Conservation (phyloP, 2,797 vertebrate genomes). For the Gymnothorax reevesii region DNA sequence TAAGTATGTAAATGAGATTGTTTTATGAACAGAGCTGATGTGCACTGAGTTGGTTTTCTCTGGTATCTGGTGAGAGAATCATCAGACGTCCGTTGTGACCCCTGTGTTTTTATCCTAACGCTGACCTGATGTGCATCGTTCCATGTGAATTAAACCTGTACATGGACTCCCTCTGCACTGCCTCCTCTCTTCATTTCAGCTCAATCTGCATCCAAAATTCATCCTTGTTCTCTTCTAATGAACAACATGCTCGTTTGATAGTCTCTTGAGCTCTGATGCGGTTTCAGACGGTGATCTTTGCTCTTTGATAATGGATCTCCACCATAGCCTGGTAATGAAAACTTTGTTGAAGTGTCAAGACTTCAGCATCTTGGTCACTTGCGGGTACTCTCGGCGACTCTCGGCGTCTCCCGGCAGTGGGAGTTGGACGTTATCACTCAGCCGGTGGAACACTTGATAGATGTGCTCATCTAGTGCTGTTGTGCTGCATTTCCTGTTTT, state of each 20-base stretch:
- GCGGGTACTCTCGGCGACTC: neutral
- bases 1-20: slow-evolving; percentile 67
- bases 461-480: neutral
- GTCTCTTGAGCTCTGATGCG: neutral
- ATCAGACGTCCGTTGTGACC: slow-evolving; percentile 30
- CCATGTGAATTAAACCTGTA: slow-evolving; percentile 62
- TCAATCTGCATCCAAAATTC: neutral
- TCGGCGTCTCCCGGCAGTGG: neutral
- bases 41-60: slow-evolving; percentile 36
- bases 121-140: slow-evolving; percentile 43
- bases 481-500: neutral
- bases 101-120: slow-evolving; percentile 58
- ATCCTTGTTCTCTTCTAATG: slow-evolving; percentile 71
- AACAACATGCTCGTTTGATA: neutral
- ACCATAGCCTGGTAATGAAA: neutral
- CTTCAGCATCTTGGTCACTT: neutral
- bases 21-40: slow-evolving; percentile 39
- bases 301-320: neutral
- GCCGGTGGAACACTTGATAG: neutral
- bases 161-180: slow-evolving; percentile 38
- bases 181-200: slow-evolving; percentile 18
- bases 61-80: slow-evolving; percentile 47
- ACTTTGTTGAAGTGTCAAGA: neutral
- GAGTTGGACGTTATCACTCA: neutral
- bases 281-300: neutral